phyloP scores from a whole-genome alignment of 2,113 vertebrate species.

The Puma concolor region DNA sequence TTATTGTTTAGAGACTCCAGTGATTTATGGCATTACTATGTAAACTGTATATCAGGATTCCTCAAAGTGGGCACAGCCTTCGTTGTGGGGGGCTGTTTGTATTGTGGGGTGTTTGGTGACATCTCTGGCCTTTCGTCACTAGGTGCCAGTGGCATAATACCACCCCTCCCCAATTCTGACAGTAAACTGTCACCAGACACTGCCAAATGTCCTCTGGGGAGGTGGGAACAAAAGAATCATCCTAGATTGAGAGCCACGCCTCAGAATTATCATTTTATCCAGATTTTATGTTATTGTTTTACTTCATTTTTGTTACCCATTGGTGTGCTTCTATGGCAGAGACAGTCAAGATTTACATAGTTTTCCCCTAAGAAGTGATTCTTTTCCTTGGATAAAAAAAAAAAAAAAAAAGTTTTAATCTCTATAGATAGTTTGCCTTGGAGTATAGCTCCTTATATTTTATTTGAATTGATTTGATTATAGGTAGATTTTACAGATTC shows the following conservation, averaged over 20 bases:
- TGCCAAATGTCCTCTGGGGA: neutral
- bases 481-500: neutral
- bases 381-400: neutral
- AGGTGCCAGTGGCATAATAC: neutral
- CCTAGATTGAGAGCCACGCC: neutral
- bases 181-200: neutral
- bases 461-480: neutral
- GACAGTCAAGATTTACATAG: neutral
- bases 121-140: neutral
- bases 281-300: neutral
- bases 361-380: conserved; percentile 1
- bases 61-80: neutral
- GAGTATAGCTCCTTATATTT: neutral
- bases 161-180: neutral
- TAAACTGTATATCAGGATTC: neutral
- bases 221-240: neutral
- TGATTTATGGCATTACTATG: neutral
- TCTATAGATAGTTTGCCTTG: neutral
- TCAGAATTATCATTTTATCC: neutral
- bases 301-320: neutral
- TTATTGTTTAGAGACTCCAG: neutral
- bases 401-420: neutral
- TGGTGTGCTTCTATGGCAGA: neutral
- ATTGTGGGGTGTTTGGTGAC: too few relatives aligned
- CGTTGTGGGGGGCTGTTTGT: neutral